These are phyloP conservation scores for Cryptus armator DNA, from an alignment of 2,888 invertebrate species.

Conservation along the genomic window DNA sequence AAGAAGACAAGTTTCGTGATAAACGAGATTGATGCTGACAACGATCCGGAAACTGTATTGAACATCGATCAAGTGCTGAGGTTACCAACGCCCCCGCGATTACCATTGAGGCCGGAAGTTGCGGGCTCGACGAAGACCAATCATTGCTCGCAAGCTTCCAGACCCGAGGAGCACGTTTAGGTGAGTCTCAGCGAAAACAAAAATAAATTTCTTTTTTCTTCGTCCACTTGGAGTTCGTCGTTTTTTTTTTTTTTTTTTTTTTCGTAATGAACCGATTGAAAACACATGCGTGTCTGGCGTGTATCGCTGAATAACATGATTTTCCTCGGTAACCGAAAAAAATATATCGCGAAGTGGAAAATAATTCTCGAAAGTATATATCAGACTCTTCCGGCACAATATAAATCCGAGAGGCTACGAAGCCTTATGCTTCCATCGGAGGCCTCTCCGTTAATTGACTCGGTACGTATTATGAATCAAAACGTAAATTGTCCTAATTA, in stretches of 20 bases:
- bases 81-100: conserved; percentile 67
- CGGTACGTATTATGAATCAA: conserved; percentile 38
- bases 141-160: conserved; percentile 72
- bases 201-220: neutral
- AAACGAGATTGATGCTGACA: conserved; percentile 66
- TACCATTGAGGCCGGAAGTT: conserved; percentile 69
- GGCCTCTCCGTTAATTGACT: conserved; percentile 60
- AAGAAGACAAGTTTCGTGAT: conserved; percentile 75
- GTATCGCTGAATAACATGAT: conserved; percentile 13
- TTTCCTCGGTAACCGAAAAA: neutral
- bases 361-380: conserved; percentile 46
- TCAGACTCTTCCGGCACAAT: neutral
- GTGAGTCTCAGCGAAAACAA: conserved; percentile 70
- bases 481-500: conserved; percentile 76
- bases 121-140: conserved; percentile 71
- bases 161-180: conserved; percentile 76
- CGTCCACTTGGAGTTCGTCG: neutral
- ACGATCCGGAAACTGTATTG: conserved; percentile 44
- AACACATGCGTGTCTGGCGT: neutral
- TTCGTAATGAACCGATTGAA: neutral
- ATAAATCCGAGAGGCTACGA: conserved; percentile 6
- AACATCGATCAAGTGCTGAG: conserved; percentile 64
- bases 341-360: conserved; percentile 40
- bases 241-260: neutral
- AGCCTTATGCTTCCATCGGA: conserved; percentile 44